Evolutionary conservation across 92 coral and sea anemone genomes (phyloP).

Genomic region (Desmophyllum pertusum): DNA sequence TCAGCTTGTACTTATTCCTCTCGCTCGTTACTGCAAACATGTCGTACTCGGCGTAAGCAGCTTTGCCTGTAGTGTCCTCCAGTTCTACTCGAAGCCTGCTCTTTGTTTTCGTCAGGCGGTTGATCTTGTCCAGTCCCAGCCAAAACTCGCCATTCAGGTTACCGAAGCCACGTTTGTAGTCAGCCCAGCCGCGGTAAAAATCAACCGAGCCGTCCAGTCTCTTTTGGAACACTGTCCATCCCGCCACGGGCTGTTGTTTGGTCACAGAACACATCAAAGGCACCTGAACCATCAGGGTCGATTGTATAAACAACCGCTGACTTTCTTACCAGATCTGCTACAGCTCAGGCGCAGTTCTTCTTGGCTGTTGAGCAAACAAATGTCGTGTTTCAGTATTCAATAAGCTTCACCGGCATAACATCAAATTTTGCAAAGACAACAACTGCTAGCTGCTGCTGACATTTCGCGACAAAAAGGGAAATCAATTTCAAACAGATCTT

Average conservation of each 20-base stretch:
- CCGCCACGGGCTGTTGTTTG: conserved; percentile 78
- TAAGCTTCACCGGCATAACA: too few relatives aligned
- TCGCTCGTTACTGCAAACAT: conserved; percentile 50
- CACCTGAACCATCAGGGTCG: conserved; percentile 68
- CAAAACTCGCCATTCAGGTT: conserved; percentile 47
- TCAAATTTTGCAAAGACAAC: too few relatives aligned
- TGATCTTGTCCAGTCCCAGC: conserved; percentile 45
- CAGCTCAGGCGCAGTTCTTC: too few relatives aligned
- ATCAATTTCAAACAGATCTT: too few relatives aligned
- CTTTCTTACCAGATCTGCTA: too few relatives aligned
- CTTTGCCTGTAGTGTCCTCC: conserved; percentile 48
- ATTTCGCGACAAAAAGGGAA: too few relatives aligned
- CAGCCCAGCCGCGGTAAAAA: conserved; percentile 70
- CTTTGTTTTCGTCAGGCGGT: conserved; percentile 30
- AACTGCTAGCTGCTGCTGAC: too few relatives aligned
- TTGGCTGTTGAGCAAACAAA: too few relatives aligned
- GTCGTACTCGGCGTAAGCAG: conserved; percentile 58
- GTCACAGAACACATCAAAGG: conserved; percentile 79
- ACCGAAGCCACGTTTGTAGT: conserved; percentile 55
- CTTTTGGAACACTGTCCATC: conserved; percentile 85
- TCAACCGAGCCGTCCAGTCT: conserved; percentile 72
- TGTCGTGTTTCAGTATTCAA: too few relatives aligned
- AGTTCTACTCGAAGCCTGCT: conserved; percentile 56
- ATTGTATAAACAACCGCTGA: conserved; percentile 34
- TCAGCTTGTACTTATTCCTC: conserved; percentile 35